Conservation (phyloP, 1,140 invertebrate genomes). For the Atta texana region DNA sequence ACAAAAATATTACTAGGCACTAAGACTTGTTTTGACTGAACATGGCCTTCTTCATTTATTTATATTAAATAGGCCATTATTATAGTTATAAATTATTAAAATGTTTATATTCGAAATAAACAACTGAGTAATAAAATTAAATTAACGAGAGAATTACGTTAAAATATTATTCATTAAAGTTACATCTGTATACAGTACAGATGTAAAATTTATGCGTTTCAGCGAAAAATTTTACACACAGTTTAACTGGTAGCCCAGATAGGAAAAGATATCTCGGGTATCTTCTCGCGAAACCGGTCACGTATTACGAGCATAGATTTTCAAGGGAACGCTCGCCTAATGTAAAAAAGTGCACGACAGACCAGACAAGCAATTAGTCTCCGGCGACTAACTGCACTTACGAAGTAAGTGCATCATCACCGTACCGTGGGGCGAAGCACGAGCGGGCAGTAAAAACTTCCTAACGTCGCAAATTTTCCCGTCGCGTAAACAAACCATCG, state of each 20-base stretch:
- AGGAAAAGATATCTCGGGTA: neutral
- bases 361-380: constrained; percentile 57
- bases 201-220: neutral
- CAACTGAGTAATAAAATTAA: neutral
- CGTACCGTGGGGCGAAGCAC: constrained; percentile 4
- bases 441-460: constrained; percentile 57
- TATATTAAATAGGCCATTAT: no score
- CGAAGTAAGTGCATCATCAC: constrained; percentile 54
- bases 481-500: constrained; percentile 65
- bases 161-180: neutral
- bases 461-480: constrained; percentile 53
- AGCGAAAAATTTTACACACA: neutral
- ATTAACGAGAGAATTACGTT: no score
- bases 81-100: neutral
- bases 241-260: neutral
- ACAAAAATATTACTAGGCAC: no score
- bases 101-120: neutral
- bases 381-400: constrained; percentile 57
- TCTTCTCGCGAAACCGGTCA: constrained; percentile 48
- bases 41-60: no score
- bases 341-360: constrained; percentile 41
- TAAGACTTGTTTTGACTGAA: no score
- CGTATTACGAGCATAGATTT: constrained; percentile 58
- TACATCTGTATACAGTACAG: neutral
- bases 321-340: constrained; percentile 5